Conservation (phyloP, 2,797 vertebrate genomes). For the Poliocrania exsul region DNA sequence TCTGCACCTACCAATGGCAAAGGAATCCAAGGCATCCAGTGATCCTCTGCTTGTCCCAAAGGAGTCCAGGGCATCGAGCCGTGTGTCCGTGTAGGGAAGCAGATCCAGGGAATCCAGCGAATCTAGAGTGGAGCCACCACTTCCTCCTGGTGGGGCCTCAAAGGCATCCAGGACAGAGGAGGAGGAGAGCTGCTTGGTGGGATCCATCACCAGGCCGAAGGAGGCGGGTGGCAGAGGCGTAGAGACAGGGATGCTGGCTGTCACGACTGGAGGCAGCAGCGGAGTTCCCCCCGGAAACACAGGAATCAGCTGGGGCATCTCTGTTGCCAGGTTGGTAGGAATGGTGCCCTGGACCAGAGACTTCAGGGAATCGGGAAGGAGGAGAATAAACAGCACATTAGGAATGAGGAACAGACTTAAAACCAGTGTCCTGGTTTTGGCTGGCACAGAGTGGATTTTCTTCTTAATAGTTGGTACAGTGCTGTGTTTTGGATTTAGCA, state of each 20-base stretch:
- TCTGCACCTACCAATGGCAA: constrained; percentile 74
- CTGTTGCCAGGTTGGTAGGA: constrained; percentile 89
- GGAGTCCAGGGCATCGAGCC: constrained; percentile 86
- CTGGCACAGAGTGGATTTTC: background rate
- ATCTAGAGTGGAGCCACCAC: constrained; percentile 67
- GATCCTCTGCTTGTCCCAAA: constrained; percentile 81
- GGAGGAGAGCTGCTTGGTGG: constrained; percentile 78
- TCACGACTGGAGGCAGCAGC: constrained; percentile 79
- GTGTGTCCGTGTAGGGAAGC: constrained; percentile 76
- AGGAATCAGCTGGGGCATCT: constrained; percentile 87
- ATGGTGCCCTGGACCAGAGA: constrained; percentile 84
- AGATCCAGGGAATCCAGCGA: constrained; percentile 75
- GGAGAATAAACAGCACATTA: background rate
- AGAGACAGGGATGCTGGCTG: constrained; percentile 83
- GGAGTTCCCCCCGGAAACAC: constrained; percentile 80
- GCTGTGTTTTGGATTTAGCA: background rate
- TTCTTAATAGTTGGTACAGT: background rate
- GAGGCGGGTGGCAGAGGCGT: constrained; percentile 86
- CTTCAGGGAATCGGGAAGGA: constrained; percentile 19
- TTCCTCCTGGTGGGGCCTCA: constrained; percentile 44
- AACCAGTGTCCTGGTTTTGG: background rate
- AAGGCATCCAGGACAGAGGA: constrained; percentile 78
- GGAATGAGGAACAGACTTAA: background rate
- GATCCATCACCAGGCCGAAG: constrained; percentile 83
- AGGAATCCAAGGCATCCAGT: constrained; percentile 85